These are phyloP conservation scores for Branchinecta lindahli DNA, from an alignment of 1,140 invertebrate genomes.

Conservation along the genomic window DNA sequence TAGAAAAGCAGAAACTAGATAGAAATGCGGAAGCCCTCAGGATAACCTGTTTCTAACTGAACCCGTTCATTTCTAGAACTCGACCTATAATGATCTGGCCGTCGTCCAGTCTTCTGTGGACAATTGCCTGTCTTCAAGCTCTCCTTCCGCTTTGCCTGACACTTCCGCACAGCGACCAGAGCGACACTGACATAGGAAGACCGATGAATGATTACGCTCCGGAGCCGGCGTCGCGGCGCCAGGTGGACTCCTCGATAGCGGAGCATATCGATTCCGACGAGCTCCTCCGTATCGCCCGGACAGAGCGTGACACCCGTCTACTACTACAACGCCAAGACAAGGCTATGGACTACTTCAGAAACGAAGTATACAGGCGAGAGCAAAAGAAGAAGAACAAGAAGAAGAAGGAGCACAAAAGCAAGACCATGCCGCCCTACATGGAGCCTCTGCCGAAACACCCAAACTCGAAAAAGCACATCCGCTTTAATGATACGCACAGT, in stretches of 20 bases:
- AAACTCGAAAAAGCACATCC: background rate
- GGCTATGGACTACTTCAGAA: slow-evolving; percentile 2
- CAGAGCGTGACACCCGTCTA: background rate
- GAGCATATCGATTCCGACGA: slow-evolving; percentile 2
- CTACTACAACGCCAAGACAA: slow-evolving; percentile 6
- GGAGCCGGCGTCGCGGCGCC: background rate
- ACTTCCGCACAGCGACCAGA: background rate
- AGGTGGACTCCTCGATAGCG: background rate
- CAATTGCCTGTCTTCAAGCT: background rate
- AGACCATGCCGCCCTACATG: background rate
- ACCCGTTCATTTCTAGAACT: background rate
- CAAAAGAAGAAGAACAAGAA: background rate
- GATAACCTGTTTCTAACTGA: background rate
- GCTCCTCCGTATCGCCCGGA: background rate
- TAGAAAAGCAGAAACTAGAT: too few species aligned
- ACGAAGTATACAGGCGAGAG: background rate
- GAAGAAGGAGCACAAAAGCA: background rate
- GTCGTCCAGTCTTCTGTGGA: background rate
- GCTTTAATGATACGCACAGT: background rate
- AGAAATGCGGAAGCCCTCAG: too few species aligned
- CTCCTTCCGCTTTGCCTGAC: background rate
- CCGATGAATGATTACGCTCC: background rate
- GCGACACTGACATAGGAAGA: background rate
- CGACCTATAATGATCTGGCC: background rate
- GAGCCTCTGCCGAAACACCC: background rate